Base-by-base conservation (phyloP, 2,888 invertebrate species). In the Drosophila lutescens region DNA sequence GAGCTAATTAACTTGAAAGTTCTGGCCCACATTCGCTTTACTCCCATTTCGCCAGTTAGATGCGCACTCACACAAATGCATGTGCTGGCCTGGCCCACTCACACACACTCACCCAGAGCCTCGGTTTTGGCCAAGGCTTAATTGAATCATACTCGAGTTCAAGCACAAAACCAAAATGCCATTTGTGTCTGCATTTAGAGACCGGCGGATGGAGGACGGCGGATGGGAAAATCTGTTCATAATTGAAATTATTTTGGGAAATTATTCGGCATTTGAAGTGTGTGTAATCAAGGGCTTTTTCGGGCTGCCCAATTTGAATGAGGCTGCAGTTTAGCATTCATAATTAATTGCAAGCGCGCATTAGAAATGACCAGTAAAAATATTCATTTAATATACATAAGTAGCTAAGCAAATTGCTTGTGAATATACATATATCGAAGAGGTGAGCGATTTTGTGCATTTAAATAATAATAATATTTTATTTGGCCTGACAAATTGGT, bases 121-220 rank as follows among this genome's bases (percentile, higher is more conserved):
- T 10, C 43, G 50, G 65, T 65, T 41, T 63, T 65, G 44, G 41
- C 55, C 59, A 60, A 58, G 68, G 60, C 60, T 59, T 73, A 80
- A 83, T 83, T 79, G 76, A 86, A 86, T 78, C 68, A 77, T 63
- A 73, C 65, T 77, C 72, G 53, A 78, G 57, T 61, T 80, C 40
- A 75, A 73, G 66, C 61, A 58, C 54, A 67, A 60, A 54, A 60
- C 54, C 59, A 50, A 66, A 74, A 77, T 66, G 53, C 49, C 70
- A 76, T 43, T 59, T 78, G 70, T 54, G 60, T 57, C 47, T 57
- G 66, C 58, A 54, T 49, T 51, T 65, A 9, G 36, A 23, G n/a
- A 10, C 10, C 30, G 40, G 20, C 30, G 44, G 23, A 36, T 34
- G 26, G 41, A 13, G 41, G 20, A 20, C 20, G 38, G 20, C 23